Conservation (phyloP, 2,113 vertebrate genomes). For the Galemys pyrenaicus region DNA sequence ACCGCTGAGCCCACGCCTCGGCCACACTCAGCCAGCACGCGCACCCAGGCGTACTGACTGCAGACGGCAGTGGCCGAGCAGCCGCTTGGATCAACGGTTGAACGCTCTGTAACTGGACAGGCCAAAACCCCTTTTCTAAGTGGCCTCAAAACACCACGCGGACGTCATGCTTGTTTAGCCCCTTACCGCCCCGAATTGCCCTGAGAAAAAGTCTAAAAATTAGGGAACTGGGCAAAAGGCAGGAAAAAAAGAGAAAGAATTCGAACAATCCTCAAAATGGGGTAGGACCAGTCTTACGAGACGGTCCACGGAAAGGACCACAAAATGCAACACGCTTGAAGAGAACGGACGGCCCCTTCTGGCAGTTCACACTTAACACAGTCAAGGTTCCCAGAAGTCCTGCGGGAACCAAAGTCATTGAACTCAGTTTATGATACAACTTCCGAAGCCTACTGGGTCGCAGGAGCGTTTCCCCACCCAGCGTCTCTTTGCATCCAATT, state of each 20-base stretch:
- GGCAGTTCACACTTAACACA: neutral
- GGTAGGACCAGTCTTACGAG: neutral
- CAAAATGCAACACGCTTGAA: neutral
- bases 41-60: neutral
- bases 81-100: conserved; percentile 46
- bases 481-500: neutral
- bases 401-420: neutral
- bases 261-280: neutral
- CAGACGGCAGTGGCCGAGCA: neutral
- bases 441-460: neutral
- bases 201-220: conserved; percentile 9
- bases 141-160: neutral
- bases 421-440: conserved; percentile 29
- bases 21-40: neutral
- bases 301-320: neutral
- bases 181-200: neutral
- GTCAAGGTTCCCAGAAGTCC: neutral
- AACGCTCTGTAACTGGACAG: conserved; percentile 4
- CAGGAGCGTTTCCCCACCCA: neutral
- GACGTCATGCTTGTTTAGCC: neutral
- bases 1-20: too few species aligned
- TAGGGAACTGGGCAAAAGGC: neutral
- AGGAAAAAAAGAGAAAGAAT: conserved; percentile 29
- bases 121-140: conserved; percentile 51
- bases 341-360: neutral